Percentiles rank a stretch among this genome's conserved stretches.
phyloP scores from a whole-genome alignment of 2,797 vertebrate species.

The Neolamprologus multifasciatus region DNA sequence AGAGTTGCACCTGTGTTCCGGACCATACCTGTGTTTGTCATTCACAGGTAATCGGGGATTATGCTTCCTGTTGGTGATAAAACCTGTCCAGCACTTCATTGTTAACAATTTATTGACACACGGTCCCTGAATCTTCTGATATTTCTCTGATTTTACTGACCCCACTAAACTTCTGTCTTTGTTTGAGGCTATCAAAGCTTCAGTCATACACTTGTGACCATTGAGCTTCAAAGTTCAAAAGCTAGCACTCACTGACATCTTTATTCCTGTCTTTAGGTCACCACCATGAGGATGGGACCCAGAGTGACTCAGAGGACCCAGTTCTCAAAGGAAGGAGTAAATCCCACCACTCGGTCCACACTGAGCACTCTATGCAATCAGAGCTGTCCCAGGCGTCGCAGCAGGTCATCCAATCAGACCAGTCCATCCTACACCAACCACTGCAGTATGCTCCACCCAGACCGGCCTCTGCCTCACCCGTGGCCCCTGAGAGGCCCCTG shows the following conservation, averaged over 20 bases:
- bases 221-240: background rate
- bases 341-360: conserved; percentile 40
- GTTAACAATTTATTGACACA: background rate
- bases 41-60: background rate
- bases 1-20: background rate
- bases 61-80: background rate
- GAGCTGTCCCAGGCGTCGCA: conserved; percentile 22
- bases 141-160: background rate
- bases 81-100: background rate
- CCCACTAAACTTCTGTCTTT: background rate
- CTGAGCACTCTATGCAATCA: conserved; percentile 27
- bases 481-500: conserved; percentile 22
- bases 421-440: conserved; percentile 2
- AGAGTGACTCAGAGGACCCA: conserved; percentile 93
- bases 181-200: background rate
- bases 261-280: conserved; percentile 36
- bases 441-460: conserved; percentile 36
- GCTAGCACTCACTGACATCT: background rate
- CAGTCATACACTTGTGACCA: background rate
- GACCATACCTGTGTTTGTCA: background rate
- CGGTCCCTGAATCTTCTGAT: background rate
- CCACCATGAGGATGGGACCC: conserved; percentile 91
- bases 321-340: conserved; percentile 70
- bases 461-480: conserved; percentile 3
- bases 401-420: conserved; percentile 23